These are phyloP conservation scores for Drosophila planitibia DNA, from an alignment of 2,888 invertebrate species.

Conservation along the genomic window DNA sequence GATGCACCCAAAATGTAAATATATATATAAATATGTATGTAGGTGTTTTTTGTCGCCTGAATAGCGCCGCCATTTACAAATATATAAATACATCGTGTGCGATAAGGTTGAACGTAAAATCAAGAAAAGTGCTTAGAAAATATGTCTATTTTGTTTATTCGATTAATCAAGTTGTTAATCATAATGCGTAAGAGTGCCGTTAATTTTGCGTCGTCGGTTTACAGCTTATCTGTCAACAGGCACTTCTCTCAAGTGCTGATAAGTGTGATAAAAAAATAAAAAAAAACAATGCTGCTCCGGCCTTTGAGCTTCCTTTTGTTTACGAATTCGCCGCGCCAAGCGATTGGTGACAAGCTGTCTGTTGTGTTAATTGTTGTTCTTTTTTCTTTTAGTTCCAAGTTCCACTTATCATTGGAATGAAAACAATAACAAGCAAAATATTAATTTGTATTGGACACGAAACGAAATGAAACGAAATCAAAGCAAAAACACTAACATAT, in stretches of 20 bases:
- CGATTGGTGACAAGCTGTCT: constrained; percentile 67
- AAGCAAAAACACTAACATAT: constrained; percentile 5
- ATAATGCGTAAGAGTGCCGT: constrained; percentile 10
- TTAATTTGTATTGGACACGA: constrained; percentile 45
- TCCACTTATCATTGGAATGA: constrained; percentile 25
- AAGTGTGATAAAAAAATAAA: constrained; percentile 27
- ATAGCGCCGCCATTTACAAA: constrained; percentile 30
- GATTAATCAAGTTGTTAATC: constrained; percentile 32
- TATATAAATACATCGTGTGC: constrained; percentile 41
- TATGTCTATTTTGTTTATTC: constrained; percentile 16
- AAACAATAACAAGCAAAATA: constrained; percentile 40
- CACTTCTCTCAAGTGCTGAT: constrained; percentile 30
- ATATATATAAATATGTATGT: not conserved
- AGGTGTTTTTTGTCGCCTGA: constrained; percentile 32
- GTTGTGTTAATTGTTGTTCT: constrained; percentile 39
- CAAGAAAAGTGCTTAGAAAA: constrained; percentile 6
- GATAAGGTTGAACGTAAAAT: constrained; percentile 39
- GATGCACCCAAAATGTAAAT: constrained; percentile 29
- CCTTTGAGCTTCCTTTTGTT: constrained; percentile 30
- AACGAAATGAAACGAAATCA: constrained; percentile 30
- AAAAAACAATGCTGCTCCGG: constrained; percentile 5
- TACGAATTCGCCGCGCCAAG: constrained; percentile 32
- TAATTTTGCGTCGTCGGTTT: not conserved
- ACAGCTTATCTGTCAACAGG: constrained; percentile 10
- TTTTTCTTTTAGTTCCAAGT: constrained; percentile 27